Percentiles rank a stretch among this genome's conserved stretches.
Conservation (phyloP, 2,113 vertebrate genomes). For the Bufo gargarizans region DNA sequence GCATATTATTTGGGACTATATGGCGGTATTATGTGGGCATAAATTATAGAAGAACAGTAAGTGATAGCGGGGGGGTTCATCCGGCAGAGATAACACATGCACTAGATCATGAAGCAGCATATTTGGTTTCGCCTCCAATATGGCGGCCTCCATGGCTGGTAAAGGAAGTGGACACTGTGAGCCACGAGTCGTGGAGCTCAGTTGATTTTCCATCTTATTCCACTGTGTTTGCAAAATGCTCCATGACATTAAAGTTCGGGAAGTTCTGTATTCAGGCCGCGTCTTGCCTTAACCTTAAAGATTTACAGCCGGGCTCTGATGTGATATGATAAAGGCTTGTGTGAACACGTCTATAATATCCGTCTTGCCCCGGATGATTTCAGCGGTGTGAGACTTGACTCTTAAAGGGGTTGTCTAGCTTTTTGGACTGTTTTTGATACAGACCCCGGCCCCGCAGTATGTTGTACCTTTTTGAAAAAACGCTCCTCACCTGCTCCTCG, state of each 20-base stretch:
- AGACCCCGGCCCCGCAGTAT: too few species aligned
- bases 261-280: neutral
- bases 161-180: neutral
- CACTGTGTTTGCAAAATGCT: conserved; percentile 6
- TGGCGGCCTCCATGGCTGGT: neutral
- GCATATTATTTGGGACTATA: neutral
- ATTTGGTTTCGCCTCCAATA: neutral
- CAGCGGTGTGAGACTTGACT: neutral
- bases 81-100: too few species aligned
- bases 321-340: neutral
- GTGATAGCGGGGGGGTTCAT: too few species aligned
- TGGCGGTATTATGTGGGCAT: neutral
- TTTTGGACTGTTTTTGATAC: too few species aligned
- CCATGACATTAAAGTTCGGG: neutral
- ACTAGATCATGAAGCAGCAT: neutral
- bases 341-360: neutral
- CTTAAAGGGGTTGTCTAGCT: neutral
- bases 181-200: neutral
- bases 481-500: too few species aligned
- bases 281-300: neutral
- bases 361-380: neutral
- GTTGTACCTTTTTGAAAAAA: too few species aligned
- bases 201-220: neutral
- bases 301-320: neutral
- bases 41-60: too few species aligned